A percentile compares a stretch with the other conserved stretches of the same genome.
These are phyloP conservation scores for Orientallactaga sibirica DNA, from an alignment of 2,797 vertebrate species.

Conservation along the genomic window DNA sequence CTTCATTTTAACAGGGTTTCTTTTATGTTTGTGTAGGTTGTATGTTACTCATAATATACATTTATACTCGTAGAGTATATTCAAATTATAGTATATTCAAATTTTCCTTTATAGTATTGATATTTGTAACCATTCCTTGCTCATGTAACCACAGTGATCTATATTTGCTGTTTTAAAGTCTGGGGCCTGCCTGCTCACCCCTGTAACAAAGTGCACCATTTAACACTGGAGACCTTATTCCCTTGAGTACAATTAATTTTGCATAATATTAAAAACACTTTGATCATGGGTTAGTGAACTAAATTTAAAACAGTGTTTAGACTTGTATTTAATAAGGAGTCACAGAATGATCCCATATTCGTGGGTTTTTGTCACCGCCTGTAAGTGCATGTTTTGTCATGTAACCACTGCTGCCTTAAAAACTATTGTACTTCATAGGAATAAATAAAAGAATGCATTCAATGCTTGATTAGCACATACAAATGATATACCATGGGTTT, in stretches of 20 bases:
- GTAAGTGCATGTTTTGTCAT: constrained; percentile 51
- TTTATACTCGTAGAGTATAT: constrained; percentile 46
- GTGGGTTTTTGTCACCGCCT: constrained; percentile 46
- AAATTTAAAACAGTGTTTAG: constrained; percentile 56
- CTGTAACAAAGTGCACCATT: neutral
- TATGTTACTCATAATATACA: neutral
- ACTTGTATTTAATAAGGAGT: neutral
- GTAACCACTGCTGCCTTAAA: neutral
- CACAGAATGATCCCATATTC: neutral
- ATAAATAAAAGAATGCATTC: neutral
- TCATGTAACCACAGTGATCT: neutral
- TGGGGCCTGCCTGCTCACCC: constrained; percentile 45
- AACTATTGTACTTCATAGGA: neutral
- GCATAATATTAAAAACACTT: constrained; percentile 26
- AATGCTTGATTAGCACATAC: too few species aligned
- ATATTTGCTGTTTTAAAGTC: constrained; percentile 37
- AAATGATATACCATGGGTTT: too few species aligned
- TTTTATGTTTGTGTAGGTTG: constrained; percentile 43
- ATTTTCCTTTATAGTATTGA: constrained; percentile 1
- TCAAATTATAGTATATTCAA: constrained; percentile 43
- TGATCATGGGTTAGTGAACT: neutral
- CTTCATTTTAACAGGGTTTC: constrained; percentile 66
- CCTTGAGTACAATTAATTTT: constrained; percentile 46
- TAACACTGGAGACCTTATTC: constrained; percentile 22
- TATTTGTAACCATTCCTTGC: neutral